phyloP scores from a whole-genome alignment of 1,140 invertebrate species.

The Drosophila miranda region DNA sequence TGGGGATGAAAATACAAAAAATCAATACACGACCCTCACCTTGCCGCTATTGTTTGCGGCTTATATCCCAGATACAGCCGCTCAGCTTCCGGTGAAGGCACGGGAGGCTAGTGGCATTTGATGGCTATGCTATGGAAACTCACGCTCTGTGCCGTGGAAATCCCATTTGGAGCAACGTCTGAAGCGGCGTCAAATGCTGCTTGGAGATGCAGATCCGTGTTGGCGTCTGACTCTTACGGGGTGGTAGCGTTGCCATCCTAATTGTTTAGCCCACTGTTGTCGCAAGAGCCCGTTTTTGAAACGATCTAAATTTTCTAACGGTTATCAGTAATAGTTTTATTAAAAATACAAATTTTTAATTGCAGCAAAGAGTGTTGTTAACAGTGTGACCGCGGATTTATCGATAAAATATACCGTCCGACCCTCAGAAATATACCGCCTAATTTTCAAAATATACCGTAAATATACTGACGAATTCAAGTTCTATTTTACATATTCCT shows the following conservation, averaged over 20 bases:
- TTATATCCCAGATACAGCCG: not conserved
- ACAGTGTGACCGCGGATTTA: no score
- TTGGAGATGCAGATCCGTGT: constrained; percentile 87
- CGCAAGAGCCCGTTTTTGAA: not conserved
- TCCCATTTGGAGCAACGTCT: constrained; percentile 93
- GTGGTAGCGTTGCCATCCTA: constrained; percentile 87
- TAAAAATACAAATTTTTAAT: constrained; percentile 23
- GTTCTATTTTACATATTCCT: no score
- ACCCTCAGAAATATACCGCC: no score
- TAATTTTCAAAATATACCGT: no score
- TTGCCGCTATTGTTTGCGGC: not conserved
- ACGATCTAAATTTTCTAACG: constrained; percentile 1
- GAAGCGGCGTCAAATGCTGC: constrained; percentile 88
- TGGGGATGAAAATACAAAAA: constrained; percentile 75
- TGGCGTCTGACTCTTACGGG: constrained; percentile 86
- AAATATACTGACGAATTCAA: no score
- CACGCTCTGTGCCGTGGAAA: constrained; percentile 93
- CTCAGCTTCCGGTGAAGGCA: not conserved
- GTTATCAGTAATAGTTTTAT: constrained; percentile 42
- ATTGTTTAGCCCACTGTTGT: constrained; percentile 4
- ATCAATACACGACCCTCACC: constrained; percentile 54
- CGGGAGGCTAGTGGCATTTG: not conserved
- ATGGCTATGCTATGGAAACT: constrained; percentile 74
- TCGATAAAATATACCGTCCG: no score
- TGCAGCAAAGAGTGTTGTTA: no score